Percentiles rank a stretch among this genome's conserved stretches.
Conservation (phyloP, 2,113 vertebrate genomes). For the Hyaena hyaena region DNA sequence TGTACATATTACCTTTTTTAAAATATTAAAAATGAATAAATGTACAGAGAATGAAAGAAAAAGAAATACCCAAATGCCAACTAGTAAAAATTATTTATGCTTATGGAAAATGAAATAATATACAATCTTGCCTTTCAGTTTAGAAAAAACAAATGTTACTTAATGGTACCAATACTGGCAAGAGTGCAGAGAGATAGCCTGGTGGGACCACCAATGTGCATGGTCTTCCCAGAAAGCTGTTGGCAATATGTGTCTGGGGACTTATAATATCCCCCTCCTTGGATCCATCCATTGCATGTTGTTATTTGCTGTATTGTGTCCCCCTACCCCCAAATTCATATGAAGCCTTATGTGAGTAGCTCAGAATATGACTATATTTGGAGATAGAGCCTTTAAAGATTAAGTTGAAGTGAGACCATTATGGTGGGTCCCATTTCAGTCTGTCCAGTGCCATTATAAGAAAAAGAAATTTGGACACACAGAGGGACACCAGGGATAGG, state of each 20-base stretch:
- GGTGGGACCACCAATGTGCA: neutral
- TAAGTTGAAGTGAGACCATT: neutral
- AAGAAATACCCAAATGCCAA: slow-evolving; percentile 13
- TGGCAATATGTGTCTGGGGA: neutral
- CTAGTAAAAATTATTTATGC: neutral
- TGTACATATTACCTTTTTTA: neutral
- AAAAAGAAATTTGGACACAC: neutral
- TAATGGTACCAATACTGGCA: neutral
- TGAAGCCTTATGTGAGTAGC: neutral
- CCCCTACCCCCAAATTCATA: neutral
- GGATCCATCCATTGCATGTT: neutral
- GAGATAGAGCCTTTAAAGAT: neutral
- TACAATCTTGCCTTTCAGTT: neutral
- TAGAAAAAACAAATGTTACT: neutral
- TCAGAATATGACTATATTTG: neutral
- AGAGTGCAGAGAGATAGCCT: neutral
- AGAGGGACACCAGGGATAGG: neutral
- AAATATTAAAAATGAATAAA: neutral
- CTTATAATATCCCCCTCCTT: neutral
- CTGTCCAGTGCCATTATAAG: neutral
- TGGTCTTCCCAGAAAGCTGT: neutral
- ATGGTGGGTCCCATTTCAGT: neutral
- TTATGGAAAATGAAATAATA: neutral
- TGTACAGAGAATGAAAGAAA: neutral
- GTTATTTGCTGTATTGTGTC: neutral